Evolutionary conservation across 2,113 vertebrate species (phyloP).

Genomic region (Xiphophorus hellerii): DNA sequence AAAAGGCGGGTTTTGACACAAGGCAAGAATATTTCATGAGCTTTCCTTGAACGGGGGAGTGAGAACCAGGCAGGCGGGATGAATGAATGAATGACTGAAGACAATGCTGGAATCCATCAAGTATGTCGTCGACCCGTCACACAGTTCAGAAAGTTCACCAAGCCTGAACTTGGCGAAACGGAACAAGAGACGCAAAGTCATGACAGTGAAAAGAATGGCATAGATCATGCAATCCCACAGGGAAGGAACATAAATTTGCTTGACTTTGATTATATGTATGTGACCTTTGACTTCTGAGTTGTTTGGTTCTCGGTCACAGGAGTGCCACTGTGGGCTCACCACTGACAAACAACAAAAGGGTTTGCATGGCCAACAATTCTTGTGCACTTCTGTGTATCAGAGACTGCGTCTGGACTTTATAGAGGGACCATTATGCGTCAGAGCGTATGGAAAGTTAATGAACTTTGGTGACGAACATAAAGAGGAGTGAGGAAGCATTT

Average conservation of each 20-base stretch:
- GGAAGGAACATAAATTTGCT: conserved; percentile 39
- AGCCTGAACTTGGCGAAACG: neutral
- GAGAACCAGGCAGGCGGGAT: conserved; percentile 14
- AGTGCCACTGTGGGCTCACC: conserved; percentile 51
- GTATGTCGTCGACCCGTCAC: conserved; percentile 20
- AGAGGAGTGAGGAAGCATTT: conserved; percentile 33
- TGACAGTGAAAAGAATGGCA: neutral
- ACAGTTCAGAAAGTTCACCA: conserved; percentile 6
- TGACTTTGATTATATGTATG: conserved; percentile 25
- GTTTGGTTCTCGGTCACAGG: conserved; percentile 47
- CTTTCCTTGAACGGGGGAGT: conserved; percentile 33
- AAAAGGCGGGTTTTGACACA: neutral
- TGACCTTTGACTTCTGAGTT: conserved; percentile 59
- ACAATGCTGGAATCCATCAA: conserved; percentile 10
- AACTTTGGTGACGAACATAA: conserved; percentile 52
- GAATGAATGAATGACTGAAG: conserved; percentile 16
- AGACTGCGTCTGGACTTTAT: conserved; percentile 23
- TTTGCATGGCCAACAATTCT: conserved; percentile 12
- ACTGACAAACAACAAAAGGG: conserved; percentile 56
- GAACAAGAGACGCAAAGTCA: conserved; percentile 8
- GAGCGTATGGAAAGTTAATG: conserved; percentile 41
- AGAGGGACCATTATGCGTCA: conserved; percentile 37
- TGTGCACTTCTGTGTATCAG: conserved; percentile 22
- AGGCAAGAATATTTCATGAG: conserved; percentile 17
- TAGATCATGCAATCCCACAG: conserved; percentile 30